A percentile compares a stretch with the other conserved stretches of the same genome.
Evolutionary conservation across 2,113 vertebrate genomes (phyloP).

Genomic region (Loxodonta africana): DNA sequence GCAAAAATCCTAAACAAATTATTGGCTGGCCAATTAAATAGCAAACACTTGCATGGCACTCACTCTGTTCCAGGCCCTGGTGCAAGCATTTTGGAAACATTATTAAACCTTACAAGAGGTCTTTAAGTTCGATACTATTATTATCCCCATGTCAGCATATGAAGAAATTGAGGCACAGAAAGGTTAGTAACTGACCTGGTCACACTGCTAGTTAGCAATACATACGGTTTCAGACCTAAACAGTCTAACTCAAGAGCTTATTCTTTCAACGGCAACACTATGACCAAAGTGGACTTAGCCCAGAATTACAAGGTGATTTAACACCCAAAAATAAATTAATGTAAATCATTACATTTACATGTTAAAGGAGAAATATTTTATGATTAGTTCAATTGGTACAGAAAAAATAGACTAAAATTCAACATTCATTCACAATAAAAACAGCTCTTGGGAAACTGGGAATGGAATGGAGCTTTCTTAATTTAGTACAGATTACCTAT

Average conservation of each 20-base stretch:
- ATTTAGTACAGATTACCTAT: not conserved
- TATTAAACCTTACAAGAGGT: not conserved
- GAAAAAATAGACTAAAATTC: not conserved
- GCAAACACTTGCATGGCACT: not conserved
- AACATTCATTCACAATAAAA: constrained; percentile 21
- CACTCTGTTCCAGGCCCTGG: not conserved
- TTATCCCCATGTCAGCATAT: not conserved
- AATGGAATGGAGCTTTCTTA: not conserved
- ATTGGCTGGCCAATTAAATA: not conserved
- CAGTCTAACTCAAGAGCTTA: not conserved
- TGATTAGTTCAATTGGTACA: not conserved
- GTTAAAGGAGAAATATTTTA: not conserved
- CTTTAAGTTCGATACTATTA: not conserved
- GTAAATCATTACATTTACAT: not conserved
- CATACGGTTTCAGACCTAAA: not conserved
- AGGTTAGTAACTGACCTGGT: not conserved
- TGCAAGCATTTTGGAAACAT: not conserved
- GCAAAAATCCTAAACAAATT: constrained; percentile 13
- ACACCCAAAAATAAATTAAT: not conserved
- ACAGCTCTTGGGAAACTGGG: not conserved
- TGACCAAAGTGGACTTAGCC: not conserved
- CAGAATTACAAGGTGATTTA: not conserved
- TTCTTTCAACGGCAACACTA: not conserved
- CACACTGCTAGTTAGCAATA: not conserved
- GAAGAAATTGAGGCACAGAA: not conserved